Evolutionary conservation across 2,888 invertebrate genomes (phyloP).

Genomic region (Rotaria sp.): DNA sequence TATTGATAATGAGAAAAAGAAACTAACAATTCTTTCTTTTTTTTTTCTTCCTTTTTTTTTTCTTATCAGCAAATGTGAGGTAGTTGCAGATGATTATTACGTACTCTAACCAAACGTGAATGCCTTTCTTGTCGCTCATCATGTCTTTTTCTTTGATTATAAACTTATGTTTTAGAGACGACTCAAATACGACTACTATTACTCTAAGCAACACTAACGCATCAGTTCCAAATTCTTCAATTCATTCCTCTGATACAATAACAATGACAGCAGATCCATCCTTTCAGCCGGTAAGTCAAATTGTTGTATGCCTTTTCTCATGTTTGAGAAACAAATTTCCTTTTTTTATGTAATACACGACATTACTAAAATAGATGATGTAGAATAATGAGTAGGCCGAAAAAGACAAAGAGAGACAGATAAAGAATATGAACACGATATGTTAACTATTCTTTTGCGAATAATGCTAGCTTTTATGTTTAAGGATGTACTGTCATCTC

Average conservation of each 20-base stretch:
- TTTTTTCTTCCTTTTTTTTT: neutral
- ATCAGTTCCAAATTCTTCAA: neutral
- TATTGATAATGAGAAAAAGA: neutral
- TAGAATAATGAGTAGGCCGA: neutral
- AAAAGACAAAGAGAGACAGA: neutral
- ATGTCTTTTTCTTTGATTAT: neutral
- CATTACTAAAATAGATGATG: neutral
- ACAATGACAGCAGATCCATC: neutral
- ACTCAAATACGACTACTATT: neutral
- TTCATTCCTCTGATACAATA: neutral
- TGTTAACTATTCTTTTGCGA: neutral
- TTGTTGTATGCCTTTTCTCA: neutral
- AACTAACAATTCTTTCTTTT: neutral
- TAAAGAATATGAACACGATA: neutral
- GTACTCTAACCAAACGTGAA: neutral
- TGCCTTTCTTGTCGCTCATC: neutral
- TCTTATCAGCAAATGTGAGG: neutral
- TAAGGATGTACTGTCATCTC: neutral
- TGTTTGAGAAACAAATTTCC: neutral
- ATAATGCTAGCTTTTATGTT: neutral
- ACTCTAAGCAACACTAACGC: neutral
- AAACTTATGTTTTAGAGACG: neutral
- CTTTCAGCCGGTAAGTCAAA: neutral
- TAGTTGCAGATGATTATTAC: neutral
- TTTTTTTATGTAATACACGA: neutral